phyloP scores from a whole-genome alignment of 2,888 invertebrate genomes.

The Noctua pronuba region DNA sequence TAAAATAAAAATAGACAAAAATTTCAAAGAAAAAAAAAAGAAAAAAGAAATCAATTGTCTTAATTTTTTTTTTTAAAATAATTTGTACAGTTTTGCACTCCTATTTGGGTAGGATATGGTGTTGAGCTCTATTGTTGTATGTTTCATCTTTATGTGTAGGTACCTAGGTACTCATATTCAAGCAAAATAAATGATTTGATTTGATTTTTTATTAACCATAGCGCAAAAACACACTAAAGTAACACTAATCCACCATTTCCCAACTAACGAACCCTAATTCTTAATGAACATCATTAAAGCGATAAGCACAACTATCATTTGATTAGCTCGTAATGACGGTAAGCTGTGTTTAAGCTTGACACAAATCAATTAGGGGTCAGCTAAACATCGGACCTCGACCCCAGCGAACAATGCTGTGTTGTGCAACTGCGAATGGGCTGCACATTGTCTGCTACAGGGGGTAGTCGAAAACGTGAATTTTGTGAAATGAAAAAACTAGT shows the following conservation, averaged over 20 bases:
- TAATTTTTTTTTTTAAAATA: too few species aligned
- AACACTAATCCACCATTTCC: conserved; percentile 9
- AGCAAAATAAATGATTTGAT: too few species aligned
- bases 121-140: too few species aligned
- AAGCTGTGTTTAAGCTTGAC: conserved; percentile 72
- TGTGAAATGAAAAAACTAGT: not conserved
- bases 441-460: conserved; percentile 6
- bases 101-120: too few species aligned
- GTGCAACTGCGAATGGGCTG: conserved; percentile 65
- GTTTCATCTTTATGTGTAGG: too few species aligned
- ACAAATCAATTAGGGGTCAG: conserved; percentile 83
- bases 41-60: too few species aligned
- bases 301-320: conserved; percentile 66
- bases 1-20: not conserved
- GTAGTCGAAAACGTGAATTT: conserved; percentile 14
- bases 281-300: conserved; percentile 56
- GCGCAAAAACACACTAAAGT: not conserved
- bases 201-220: not conserved
- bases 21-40: too few species aligned
- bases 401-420: conserved; percentile 78
- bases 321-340: conserved; percentile 69
- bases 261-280: conserved; percentile 53
- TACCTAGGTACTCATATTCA: too few species aligned
- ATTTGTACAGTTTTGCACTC: too few species aligned
- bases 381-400: conserved; percentile 77